phyloP scores from a whole-genome alignment of 2,113 vertebrate genomes.

The Platysternon megacephalum region DNA sequence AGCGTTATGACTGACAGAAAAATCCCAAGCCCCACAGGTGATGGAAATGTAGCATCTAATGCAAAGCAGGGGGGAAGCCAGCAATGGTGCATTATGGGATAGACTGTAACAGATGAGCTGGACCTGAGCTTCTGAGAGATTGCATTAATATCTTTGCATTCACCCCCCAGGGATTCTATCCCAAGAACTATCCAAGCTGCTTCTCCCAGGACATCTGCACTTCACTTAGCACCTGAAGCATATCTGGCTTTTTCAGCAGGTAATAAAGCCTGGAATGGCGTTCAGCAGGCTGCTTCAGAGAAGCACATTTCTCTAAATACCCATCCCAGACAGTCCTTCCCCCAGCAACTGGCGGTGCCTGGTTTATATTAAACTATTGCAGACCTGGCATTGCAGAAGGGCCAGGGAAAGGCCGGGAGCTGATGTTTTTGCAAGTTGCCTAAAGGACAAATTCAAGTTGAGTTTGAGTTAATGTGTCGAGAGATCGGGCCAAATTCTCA shows the following conservation, averaged over 20 bases:
- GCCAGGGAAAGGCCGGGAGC: conserved; percentile 20
- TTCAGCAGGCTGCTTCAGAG: background rate
- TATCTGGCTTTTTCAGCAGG: conserved; percentile 69
- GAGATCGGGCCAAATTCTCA: conserved; percentile 54
- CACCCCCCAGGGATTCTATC: conserved; percentile 38
- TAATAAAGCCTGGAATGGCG: conserved; percentile 64
- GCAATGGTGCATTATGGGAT: background rate
- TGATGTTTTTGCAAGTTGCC: conserved; percentile 45
- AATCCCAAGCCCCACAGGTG: background rate
- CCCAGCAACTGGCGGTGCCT: conserved; percentile 57
- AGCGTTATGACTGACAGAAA: background rate
- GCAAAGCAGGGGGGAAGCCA: background rate
- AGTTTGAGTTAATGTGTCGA: conserved; percentile 30
- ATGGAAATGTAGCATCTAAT: background rate
- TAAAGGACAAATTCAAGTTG: conserved; percentile 41
- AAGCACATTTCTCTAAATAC: conserved; percentile 46
- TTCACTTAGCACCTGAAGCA: conserved; percentile 57
- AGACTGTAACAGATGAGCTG: background rate
- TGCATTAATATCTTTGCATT: conserved; percentile 16
- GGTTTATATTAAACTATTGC: conserved; percentile 69
- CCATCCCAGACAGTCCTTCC: conserved; percentile 53
- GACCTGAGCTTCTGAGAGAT: background rate
- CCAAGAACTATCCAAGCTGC: conserved; percentile 35
- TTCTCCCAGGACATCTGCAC: conserved; percentile 54
- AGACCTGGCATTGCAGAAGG: conserved; percentile 40